These are phyloP conservation scores for Rhynchotus rufescens DNA, from an alignment of 2,797 vertebrate species.

Conservation along the genomic window DNA sequence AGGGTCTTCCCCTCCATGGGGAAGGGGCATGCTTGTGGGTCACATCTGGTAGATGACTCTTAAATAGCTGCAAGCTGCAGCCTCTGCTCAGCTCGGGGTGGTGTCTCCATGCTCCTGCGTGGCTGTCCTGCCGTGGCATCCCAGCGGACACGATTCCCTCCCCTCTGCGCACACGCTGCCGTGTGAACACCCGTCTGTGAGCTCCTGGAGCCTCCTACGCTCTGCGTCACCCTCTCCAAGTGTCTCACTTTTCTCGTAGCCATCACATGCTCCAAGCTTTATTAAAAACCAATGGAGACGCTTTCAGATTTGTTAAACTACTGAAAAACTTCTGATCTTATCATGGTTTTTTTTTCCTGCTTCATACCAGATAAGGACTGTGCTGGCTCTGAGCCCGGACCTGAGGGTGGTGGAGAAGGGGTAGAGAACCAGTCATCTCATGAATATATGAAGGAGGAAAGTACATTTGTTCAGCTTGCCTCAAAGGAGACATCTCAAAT, in stretches of 20 bases:
- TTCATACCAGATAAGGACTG: slow-evolving; percentile 51
- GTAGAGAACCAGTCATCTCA: slow-evolving; percentile 56
- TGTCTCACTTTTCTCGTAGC: not conserved
- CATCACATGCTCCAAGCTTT: not conserved
- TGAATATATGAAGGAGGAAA: slow-evolving; percentile 61
- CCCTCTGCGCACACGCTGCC: not conserved
- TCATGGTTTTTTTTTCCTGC: not conserved
- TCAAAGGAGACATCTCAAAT: slow-evolving; percentile 44
- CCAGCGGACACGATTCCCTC: not conserved
- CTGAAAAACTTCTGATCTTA: slow-evolving; percentile 49
- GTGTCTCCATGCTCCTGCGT: too few species aligned
- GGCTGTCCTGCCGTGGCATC: not conserved
- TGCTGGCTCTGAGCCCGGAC: slow-evolving; percentile 51
- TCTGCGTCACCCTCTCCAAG: not conserved
- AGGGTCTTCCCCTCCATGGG: too few species aligned
- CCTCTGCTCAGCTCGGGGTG: too few species aligned
- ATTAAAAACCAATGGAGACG: not conserved
- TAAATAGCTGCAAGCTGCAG: not conserved
- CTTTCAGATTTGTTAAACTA: slow-evolving; percentile 12
- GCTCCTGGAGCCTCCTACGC: not conserved
- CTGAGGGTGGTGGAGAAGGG: slow-evolving; percentile 20
- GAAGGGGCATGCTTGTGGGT: not conserved
- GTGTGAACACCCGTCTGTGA: not conserved
- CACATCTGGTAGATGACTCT: too few species aligned
- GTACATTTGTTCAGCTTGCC: slow-evolving; percentile 61